Percentiles rank a stretch among this genome's conserved stretches.
Conservation (phyloP, 1,140 invertebrate species). For the Hesperophylax magnus region DNA sequence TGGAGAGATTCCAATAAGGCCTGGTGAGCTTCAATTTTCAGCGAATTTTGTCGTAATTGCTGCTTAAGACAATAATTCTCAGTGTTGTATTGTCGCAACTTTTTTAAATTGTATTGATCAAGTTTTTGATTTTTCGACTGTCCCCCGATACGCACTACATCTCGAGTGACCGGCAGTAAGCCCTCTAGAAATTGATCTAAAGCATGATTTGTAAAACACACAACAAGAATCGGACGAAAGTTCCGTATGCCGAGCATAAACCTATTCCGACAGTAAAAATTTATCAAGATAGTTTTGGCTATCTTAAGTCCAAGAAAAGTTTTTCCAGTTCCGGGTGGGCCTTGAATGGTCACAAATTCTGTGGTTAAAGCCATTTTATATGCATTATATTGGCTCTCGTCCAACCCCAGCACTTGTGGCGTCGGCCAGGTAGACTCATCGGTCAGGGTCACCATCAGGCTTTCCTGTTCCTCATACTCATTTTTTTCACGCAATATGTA, state of each 20-base stretch:
- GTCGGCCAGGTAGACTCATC: too few relatives aligned
- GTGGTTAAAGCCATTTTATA: slow-evolving; percentile 73
- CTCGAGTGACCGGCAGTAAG: slow-evolving; percentile 70
- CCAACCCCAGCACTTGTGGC: slow-evolving; percentile 64
- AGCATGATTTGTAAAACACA: slow-evolving; percentile 91
- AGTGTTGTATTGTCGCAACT: slow-evolving; percentile 32
- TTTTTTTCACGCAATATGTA: too few relatives aligned
- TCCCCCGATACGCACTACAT: slow-evolving; percentile 81
- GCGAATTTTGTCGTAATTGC: not conserved
- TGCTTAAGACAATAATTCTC: not conserved
- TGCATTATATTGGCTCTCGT: slow-evolving; percentile 75
- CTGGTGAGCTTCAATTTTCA: not conserved
- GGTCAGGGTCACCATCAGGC: too few relatives aligned
- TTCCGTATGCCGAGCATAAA: too few relatives aligned
- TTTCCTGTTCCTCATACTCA: too few relatives aligned
- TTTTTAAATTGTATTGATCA: slow-evolving; percentile 67
- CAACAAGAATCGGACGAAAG: slow-evolving; percentile 74
- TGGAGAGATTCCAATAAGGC: not conserved
- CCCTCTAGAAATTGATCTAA: slow-evolving; percentile 91
- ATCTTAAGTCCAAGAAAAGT: slow-evolving; percentile 82
- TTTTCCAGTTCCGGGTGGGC: slow-evolving; percentile 86
- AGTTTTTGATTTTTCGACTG: slow-evolving; percentile 76
- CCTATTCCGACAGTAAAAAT: slow-evolving; percentile 56
- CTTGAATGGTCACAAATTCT: slow-evolving; percentile 84
- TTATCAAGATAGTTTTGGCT: slow-evolving; percentile 73